Evolutionary conservation across 2,888 invertebrate genomes (phyloP).

Genomic region (Xestobium rufovillosum): DNA sequence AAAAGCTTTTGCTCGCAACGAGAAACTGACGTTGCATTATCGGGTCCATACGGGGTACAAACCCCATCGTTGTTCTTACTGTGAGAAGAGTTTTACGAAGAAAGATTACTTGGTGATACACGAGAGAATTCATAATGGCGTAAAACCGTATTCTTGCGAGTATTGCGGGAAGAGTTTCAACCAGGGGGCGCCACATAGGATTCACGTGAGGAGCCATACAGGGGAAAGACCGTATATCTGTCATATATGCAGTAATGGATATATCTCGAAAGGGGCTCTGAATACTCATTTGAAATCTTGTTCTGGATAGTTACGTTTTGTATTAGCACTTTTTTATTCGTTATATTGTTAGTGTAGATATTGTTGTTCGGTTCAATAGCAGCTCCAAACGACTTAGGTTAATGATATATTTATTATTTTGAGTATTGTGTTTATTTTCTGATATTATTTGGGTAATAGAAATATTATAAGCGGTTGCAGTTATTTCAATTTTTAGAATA

Average conservation of each 20-base stretch:
- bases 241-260: slow-evolving; percentile 32
- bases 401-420: no score
- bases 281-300: slow-evolving; percentile 33
- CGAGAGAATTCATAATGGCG: slow-evolving; percentile 38
- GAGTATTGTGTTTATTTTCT: no score
- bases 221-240: slow-evolving; percentile 36
- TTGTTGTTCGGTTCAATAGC: no score
- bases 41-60: slow-evolving; percentile 33
- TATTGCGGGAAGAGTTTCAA: slow-evolving; percentile 38
- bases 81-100: slow-evolving; percentile 34
- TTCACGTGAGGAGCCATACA: slow-evolving; percentile 34
- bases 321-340: no score
- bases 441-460: no score
- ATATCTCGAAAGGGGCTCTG: slow-evolving; percentile 31
- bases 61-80: slow-evolving; percentile 32
- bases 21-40: slow-evolving; percentile 32
- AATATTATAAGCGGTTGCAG: no score
- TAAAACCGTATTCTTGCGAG: slow-evolving; percentile 37
- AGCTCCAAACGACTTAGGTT: no score
- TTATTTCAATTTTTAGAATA: no score
- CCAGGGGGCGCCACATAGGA: slow-evolving; percentile 31
- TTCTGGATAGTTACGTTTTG: slow-evolving; percentile 22
- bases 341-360: no score
- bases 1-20: slow-evolving; percentile 37
- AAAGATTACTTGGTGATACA: slow-evolving; percentile 36